Evolutionary conservation across 2,888 invertebrate genomes (phyloP).

Genomic region (Drosophila niveifrons): DNA sequence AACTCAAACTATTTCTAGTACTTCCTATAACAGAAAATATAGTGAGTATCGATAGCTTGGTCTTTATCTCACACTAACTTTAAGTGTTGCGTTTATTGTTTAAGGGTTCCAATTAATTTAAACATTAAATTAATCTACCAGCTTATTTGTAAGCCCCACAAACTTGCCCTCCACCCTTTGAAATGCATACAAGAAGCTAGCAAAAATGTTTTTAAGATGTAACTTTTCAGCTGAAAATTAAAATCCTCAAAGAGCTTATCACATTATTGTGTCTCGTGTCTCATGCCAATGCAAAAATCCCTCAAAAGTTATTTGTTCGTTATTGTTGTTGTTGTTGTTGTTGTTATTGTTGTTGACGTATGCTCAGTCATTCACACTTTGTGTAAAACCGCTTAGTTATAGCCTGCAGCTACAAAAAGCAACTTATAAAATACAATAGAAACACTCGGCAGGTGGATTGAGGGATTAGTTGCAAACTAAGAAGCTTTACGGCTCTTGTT

Average conservation of each 20-base stretch:
- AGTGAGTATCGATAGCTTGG: no score
- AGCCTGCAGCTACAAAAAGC: conserved; percentile 17
- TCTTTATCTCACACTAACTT: neutral
- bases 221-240: neutral
- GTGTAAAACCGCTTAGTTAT: conserved; percentile 37
- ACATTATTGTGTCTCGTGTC: conserved; percentile 6
- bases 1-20: no score
- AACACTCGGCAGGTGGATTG: conserved; percentile 30
- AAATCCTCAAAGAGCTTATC: conserved; percentile 20
- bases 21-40: no score
- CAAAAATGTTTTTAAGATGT: neutral
- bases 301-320: conserved; percentile 12
- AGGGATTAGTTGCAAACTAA: conserved; percentile 53
- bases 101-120: neutral
- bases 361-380: conserved; percentile 27
- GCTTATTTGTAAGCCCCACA: neutral
- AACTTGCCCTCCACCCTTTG: neutral
- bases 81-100: no score
- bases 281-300: conserved; percentile 29
- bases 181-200: neutral
- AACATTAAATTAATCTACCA: neutral
- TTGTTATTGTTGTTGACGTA: neutral
- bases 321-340: conserved; percentile 1
- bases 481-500: conserved; percentile 40
- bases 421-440: conserved; percentile 5